Percentiles rank a stretch among this genome's conserved stretches.
phyloP scores from a whole-genome alignment of 2,797 vertebrate species.

The Melopsittacus undulatus region DNA sequence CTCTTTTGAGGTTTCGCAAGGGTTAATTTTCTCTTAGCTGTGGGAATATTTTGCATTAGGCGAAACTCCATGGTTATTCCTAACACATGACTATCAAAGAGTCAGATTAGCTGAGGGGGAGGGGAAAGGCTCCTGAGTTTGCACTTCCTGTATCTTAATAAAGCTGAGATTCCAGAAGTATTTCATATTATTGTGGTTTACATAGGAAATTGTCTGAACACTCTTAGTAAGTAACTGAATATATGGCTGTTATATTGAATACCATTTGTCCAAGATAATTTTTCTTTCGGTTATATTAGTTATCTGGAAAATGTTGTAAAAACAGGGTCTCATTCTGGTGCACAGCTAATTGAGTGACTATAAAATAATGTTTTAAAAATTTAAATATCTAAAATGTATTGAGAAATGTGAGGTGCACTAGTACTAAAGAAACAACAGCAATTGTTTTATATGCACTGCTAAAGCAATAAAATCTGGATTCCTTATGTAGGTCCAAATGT shows the following conservation, averaged over 20 bases:
- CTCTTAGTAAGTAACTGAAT: constrained; percentile 71
- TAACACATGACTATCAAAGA: constrained; percentile 80
- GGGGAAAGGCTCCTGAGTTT: constrained; percentile 70
- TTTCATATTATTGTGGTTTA: constrained; percentile 78
- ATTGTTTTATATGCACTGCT: constrained; percentile 80
- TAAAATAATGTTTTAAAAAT: constrained; percentile 70
- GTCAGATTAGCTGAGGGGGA: constrained; percentile 70
- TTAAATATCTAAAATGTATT: constrained; percentile 69
- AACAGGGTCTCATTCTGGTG: constrained; percentile 60
- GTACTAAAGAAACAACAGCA: constrained; percentile 76
- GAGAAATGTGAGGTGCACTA: constrained; percentile 71
- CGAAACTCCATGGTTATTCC: constrained; percentile 76
- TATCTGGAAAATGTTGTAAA: constrained; percentile 73
- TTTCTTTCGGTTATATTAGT: constrained; percentile 71
- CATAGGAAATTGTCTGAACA: constrained; percentile 76
- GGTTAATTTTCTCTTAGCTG: constrained; percentile 76
- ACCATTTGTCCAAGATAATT: constrained; percentile 54
- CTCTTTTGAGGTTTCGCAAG: constrained; percentile 40
- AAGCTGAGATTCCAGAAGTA: constrained; percentile 77
- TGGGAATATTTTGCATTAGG: constrained; percentile 71
- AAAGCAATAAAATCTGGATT: constrained; percentile 82
- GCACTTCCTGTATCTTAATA: constrained; percentile 78
- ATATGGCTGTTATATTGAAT: constrained; percentile 60
- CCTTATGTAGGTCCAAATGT: constrained; percentile 84
- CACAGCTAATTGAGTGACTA: constrained; percentile 64